These are phyloP conservation scores for Ceratotherium simum DNA, from an alignment of 2,113 vertebrate species.

Conservation along the genomic window DNA sequence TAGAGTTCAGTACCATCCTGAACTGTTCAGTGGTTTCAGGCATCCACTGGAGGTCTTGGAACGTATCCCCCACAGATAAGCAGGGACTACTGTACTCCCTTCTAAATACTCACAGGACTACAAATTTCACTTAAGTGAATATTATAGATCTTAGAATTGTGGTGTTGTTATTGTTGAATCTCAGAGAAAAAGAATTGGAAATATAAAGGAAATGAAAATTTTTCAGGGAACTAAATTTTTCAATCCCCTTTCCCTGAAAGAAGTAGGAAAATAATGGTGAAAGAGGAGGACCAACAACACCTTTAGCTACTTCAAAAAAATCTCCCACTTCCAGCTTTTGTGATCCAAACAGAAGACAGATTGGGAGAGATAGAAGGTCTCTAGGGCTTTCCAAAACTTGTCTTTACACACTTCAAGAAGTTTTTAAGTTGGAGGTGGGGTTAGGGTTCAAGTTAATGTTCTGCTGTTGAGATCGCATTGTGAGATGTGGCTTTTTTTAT, in stretches of 20 bases:
- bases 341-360: not conserved
- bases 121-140: slow-evolving; percentile 27
- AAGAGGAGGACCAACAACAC: not conserved
- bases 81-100: not conserved
- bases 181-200: not conserved
- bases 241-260: not conserved
- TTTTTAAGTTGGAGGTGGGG: not conserved
- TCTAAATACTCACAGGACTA: slow-evolving; percentile 3
- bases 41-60: too few species aligned
- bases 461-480: not conserved
- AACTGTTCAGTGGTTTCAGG: too few species aligned
- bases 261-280: slow-evolving; percentile 34
- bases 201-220: not conserved
- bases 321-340: not conserved
- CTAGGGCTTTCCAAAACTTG: not conserved
- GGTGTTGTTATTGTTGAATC: not conserved
- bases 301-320: not conserved
- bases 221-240: not conserved
- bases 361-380: not conserved
- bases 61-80: too few species aligned
- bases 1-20: too few species aligned
- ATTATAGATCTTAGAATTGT: not conserved
- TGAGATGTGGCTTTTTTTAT: slow-evolving; percentile 31
- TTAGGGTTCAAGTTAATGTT: not conserved
- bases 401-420: not conserved